Evolutionary conservation across 2,113 vertebrate species (phyloP), one percentile per base, ranked within the genome.

Genomic region (Chaetura pelagica): DNA sequence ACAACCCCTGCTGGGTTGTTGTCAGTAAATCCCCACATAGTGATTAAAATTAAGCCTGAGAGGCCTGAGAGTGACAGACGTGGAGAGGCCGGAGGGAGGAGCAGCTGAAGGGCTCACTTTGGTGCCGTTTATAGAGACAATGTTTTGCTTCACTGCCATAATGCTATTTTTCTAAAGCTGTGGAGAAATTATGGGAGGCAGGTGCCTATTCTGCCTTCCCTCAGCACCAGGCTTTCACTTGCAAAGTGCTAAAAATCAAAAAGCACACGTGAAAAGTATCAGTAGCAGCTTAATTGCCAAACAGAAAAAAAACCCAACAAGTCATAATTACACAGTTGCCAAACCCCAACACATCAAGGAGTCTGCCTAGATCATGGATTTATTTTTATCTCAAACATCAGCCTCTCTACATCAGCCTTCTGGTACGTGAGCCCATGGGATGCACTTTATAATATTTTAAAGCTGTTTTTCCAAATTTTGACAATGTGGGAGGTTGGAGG

Each of bases 1-100:
- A 3, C 8, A 7, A 1, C 27, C 29, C 48, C 44, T 59, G 32
- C 15, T n/a, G 0, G 6, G 29, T 6, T 29, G 32, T 35, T 29
- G 44, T 24, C 22, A 32, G 7, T 23, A 62, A 74, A 85, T 32
- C 17, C 35, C 19, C 2, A 0, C 7, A 8, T 9, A 10, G 42
- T 1, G 9, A 4, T 17, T 24, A 32, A 27, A 78, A 15, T 44
- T 32, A 32, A 20, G 9, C 5, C 58, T 17, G 26, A 66, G n/a
- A n/a, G n/a, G n/a, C n/a, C n/a, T n/a, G n/a, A n/a, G n/a, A n/a
- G n/a, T n/a, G n/a, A n/a, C n/a, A n/a, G n/a, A n/a, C n/a, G 17
- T 54, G 15, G 38, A 75, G 38, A 32, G 6, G 4, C 29, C 1
- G 8, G 32, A 46, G 10, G 26, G 26, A 49, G 30, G 21, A 42